Percentiles rank a stretch among this genome's conserved stretches.
Evolutionary conservation across 2,113 vertebrate species (phyloP).

Genomic region (Indicator maculatus): DNA sequence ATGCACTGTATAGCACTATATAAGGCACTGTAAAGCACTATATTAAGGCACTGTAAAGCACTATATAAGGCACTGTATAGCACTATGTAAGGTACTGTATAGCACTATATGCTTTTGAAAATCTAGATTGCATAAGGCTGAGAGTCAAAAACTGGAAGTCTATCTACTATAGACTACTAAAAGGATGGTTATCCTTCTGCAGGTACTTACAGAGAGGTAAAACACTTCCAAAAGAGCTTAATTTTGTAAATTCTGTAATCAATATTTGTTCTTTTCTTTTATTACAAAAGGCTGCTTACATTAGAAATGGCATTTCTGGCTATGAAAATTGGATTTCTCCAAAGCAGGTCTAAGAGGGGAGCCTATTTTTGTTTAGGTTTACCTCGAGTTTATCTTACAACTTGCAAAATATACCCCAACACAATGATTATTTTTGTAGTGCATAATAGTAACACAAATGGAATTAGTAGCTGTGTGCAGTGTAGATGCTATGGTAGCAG

Average conservation of each 20-base stretch:
- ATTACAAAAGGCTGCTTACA: background rate
- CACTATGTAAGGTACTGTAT: no score
- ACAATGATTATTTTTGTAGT: background rate
- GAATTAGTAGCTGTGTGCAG: background rate
- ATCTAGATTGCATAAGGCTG: background rate
- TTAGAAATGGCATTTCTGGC: background rate
- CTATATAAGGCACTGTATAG: background rate
- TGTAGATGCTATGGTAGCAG: background rate
- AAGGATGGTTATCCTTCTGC: background rate
- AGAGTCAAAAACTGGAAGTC: background rate
- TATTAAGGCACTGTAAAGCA: background rate
- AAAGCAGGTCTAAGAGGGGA: background rate
- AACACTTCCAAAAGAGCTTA: background rate
- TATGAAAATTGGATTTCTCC: background rate
- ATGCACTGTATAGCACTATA: no score
- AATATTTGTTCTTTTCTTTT: background rate
- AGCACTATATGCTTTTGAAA: background rate
- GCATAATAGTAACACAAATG: background rate
- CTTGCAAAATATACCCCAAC: no score
- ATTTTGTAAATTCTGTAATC: background rate
- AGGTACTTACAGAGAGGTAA: background rate
- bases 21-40: no score
- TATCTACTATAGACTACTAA: background rate
- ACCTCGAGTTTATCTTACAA: background rate
- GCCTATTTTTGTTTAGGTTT: background rate